These are phyloP conservation scores for Alca torda DNA, from an alignment of 2,797 vertebrate species.

Conservation along the genomic window DNA sequence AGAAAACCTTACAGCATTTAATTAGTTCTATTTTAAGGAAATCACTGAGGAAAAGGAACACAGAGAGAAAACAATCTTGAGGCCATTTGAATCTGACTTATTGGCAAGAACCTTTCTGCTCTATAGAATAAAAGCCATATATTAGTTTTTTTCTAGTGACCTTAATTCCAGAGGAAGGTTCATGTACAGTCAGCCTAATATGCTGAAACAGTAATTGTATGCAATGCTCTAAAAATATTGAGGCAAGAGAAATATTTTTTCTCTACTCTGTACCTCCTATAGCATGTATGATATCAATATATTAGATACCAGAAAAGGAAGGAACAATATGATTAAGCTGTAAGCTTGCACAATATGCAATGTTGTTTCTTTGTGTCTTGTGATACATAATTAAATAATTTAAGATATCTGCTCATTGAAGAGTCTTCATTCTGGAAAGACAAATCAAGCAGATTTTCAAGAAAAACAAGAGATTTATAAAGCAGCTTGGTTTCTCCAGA, in stretches of 20 bases:
- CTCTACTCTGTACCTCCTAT: background rate
- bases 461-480: background rate
- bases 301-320: background rate
- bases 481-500: background rate
- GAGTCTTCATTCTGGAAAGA: background rate
- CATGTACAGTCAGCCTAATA: background rate
- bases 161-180: background rate
- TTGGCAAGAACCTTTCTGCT: background rate
- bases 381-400: background rate
- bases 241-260: background rate
- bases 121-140: background rate
- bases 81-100: background rate
- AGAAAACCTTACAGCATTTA: background rate
- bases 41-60: background rate
- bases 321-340: background rate
- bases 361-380: background rate
- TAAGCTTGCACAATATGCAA: background rate
- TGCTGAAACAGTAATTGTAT: background rate
- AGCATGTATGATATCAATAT: background rate
- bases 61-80: background rate
- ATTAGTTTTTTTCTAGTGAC: background rate
- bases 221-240: background rate
- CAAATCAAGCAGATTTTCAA: background rate
- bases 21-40: background rate
- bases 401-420: background rate